Percentiles rank a stretch among this genome's conserved stretches.
Conservation (phyloP, 2,888 invertebrate genomes). For the Acrobasis consociella region DNA sequence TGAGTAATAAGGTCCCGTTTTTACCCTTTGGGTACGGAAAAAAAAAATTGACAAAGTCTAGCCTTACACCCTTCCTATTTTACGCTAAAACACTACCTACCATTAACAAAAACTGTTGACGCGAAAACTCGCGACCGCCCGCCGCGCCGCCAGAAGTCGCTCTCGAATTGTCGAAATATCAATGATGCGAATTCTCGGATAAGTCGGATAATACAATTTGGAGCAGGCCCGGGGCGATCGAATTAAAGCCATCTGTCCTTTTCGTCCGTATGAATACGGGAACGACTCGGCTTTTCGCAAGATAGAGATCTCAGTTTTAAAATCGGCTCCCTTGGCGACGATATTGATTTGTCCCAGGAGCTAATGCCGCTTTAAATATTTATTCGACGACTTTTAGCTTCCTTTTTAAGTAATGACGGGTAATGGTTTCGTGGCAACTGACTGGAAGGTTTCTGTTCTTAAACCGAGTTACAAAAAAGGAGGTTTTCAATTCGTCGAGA, state of each 20-base stretch:
- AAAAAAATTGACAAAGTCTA: too few species aligned
- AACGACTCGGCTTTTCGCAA: constrained; percentile 59
- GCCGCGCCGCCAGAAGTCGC: constrained; percentile 36
- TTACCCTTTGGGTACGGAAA: too few species aligned
- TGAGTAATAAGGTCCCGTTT: too few species aligned
- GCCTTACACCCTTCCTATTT: too few species aligned
- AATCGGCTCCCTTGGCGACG: constrained; percentile 73
- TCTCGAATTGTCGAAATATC: constrained; percentile 78
- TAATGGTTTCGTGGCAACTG: constrained; percentile 3
- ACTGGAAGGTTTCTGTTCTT: not conserved
- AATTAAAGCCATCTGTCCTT: constrained; percentile 81
- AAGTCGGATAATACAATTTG: constrained; percentile 76
- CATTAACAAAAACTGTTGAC: constrained; percentile 9
- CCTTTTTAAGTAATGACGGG: constrained; percentile 38
- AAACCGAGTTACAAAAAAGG: too few species aligned
- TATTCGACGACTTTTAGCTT: constrained; percentile 64
- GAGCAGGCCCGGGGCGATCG: constrained; percentile 79
- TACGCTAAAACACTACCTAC: not conserved
- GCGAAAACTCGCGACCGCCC: not conserved
- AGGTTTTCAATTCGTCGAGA: too few species aligned
- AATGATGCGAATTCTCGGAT: constrained; percentile 75
- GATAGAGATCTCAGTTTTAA: constrained; percentile 82
- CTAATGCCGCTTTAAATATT: constrained; percentile 72
- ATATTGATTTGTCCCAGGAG: constrained; percentile 76
- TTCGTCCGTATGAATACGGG: constrained; percentile 79